Conservation (phyloP, 1,140 invertebrate species). For the Monomorium pharaonis region DNA sequence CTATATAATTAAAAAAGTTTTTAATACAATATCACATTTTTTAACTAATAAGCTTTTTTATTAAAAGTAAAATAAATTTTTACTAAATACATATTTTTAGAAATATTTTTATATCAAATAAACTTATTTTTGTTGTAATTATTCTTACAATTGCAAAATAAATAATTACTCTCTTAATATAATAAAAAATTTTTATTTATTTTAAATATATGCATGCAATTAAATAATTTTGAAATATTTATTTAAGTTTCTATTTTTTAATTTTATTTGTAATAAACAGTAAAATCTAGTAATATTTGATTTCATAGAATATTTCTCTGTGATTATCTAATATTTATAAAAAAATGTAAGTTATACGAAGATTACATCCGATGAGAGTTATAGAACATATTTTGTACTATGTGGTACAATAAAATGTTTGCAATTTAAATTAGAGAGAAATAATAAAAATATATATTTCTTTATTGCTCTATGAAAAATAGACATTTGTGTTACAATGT, state of each 20-base stretch:
- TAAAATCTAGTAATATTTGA: conserved; percentile 59
- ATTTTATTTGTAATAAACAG: conserved; percentile 39
- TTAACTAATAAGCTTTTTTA: background rate
- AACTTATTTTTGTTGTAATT: background rate
- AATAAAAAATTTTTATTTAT: background rate
- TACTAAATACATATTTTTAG: background rate
- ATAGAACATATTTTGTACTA: conserved; percentile 1
- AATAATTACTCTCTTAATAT: conserved; percentile 24
- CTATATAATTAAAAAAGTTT: background rate
- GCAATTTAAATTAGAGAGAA: background rate
- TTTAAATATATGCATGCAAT: background rate
- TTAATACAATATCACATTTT: background rate
- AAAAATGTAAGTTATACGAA: conserved; percentile 59
- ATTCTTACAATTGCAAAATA: background rate
- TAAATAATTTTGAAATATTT: conserved; percentile 53
- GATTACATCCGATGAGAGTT: conserved; percentile 47
- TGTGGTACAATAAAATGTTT: background rate
- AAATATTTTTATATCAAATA: background rate
- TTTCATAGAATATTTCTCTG: conserved; percentile 52
- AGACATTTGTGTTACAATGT: background rate
- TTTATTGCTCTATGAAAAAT: background rate
- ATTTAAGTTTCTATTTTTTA: background rate
- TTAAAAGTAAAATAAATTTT: background rate
- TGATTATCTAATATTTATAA: conserved; percentile 73
- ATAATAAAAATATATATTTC: conserved; percentile 4